Conservation (phyloP, 2,113 vertebrate genomes). For the Malurus alboscapulatus region DNA sequence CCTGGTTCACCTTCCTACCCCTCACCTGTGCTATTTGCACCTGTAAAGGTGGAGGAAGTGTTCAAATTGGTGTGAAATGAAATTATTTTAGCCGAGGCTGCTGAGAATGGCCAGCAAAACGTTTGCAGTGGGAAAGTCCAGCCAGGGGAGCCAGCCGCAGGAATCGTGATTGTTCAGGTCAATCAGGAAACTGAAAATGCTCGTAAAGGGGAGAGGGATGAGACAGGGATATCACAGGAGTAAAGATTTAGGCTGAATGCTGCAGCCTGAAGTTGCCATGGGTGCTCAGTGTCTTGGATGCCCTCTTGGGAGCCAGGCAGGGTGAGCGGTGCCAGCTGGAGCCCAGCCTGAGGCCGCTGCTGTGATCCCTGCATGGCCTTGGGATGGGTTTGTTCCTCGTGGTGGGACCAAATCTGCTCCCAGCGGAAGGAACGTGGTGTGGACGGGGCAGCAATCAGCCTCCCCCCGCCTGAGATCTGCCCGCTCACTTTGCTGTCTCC, state of each 20-base stretch:
- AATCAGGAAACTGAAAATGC: not conserved
- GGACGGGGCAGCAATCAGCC: conserved; percentile 45
- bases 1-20: not conserved
- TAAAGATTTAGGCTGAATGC: not conserved
- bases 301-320: not conserved
- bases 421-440: fast-evolving
- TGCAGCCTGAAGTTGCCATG: not conserved
- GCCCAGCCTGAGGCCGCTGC: fast-evolving
- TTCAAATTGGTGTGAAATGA: fast-evolving
- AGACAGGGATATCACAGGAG: not conserved
- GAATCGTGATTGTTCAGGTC: not conserved
- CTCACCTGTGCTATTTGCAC: not conserved
- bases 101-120: fast-evolving
- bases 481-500: not conserved
- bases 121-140: fast-evolving
- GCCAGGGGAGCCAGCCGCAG: not conserved
- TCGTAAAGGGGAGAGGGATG: not conserved
- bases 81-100: not conserved
- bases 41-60: not conserved
- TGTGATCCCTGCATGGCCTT: not conserved
- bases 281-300: not conserved
- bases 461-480: not conserved
- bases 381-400: not conserved
- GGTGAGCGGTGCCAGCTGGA: not conserved
- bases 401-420: fast-evolving